Evolutionary conservation across 2,113 vertebrate genomes (phyloP).

Genomic region (Anoplopoma fimbria): DNA sequence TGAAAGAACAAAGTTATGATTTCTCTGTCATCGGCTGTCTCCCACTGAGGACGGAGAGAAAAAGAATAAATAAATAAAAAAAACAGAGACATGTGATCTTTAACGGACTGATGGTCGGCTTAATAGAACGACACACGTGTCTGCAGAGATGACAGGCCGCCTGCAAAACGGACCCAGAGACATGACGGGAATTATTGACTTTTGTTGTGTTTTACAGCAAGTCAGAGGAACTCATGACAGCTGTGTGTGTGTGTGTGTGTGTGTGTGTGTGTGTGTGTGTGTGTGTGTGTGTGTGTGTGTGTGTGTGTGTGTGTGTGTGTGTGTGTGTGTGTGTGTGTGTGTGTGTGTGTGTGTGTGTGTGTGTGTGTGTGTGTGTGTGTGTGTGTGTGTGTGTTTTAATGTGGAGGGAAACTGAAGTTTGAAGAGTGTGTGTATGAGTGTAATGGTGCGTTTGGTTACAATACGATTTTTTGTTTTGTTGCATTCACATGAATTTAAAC

Average conservation of each 20-base stretch:
- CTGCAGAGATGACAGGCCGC: constrained; percentile 46
- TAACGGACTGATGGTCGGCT: constrained; percentile 49
- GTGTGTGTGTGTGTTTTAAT: not conserved
- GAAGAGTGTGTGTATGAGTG: not conserved
- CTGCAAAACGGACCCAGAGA: constrained; percentile 36
- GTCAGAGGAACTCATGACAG: constrained; percentile 44
- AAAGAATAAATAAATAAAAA: no score
- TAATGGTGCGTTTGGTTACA: no score
- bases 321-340: not conserved
- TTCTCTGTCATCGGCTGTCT: constrained; percentile 19
- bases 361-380: constrained; percentile 8
- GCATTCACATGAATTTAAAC: no score
- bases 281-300: constrained; percentile 3
- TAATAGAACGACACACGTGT: constrained; percentile 45
- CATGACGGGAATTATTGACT: constrained; percentile 57
- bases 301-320: not conserved
- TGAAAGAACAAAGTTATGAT: constrained; percentile 9
- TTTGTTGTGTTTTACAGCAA: constrained; percentile 56
- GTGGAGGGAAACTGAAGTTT: no score
- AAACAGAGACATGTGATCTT: constrained; percentile 54
- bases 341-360: not conserved
- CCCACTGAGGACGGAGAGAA: constrained; percentile 27
- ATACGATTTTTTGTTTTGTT: no score
- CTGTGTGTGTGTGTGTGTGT: not conserved
- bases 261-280: not conserved